Evolutionary conservation across 2,113 vertebrate genomes (phyloP).

Genomic region (Catharus fuscescens): DNA sequence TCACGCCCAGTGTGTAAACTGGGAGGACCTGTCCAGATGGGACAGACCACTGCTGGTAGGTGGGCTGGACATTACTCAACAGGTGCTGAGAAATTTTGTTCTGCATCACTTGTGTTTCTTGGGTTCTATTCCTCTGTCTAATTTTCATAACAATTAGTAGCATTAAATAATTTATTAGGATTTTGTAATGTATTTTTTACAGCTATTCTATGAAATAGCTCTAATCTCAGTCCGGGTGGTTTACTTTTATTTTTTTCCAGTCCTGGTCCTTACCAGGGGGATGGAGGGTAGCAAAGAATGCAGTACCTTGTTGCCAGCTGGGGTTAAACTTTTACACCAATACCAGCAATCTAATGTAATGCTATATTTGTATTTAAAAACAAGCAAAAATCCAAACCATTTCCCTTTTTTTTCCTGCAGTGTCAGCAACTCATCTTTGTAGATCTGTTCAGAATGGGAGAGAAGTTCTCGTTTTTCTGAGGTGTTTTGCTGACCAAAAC

Average conservation of each 20-base stretch:
- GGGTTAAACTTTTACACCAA: neutral
- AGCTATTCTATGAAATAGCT: neutral
- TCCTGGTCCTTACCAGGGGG: too few relatives aligned
- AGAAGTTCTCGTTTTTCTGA: neutral
- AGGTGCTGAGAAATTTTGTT: neutral
- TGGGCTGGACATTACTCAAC: neutral
- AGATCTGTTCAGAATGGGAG: neutral
- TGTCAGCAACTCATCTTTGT: neutral
- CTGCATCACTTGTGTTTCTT: neutral
- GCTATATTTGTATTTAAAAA: neutral
- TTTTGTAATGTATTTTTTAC: neutral
- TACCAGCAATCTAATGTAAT: neutral
- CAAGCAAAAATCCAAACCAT: neutral
- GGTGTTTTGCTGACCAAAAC: neutral
- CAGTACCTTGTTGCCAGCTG: neutral
- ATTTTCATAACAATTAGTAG: neutral
- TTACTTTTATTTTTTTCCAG: neutral
- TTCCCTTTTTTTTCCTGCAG: neutral
- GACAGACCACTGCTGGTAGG: neutral
- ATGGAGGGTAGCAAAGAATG: neutral
- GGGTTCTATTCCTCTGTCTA: neutral
- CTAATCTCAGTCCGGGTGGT: neutral
- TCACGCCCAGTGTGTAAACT: too few relatives aligned
- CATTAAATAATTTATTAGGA: neutral
- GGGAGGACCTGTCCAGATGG: too few relatives aligned